A percentile compares a stretch with the other conserved stretches of the same genome.
Conservation (phyloP, 2,797 vertebrate genomes). For the Chaunax sp. region DNA sequence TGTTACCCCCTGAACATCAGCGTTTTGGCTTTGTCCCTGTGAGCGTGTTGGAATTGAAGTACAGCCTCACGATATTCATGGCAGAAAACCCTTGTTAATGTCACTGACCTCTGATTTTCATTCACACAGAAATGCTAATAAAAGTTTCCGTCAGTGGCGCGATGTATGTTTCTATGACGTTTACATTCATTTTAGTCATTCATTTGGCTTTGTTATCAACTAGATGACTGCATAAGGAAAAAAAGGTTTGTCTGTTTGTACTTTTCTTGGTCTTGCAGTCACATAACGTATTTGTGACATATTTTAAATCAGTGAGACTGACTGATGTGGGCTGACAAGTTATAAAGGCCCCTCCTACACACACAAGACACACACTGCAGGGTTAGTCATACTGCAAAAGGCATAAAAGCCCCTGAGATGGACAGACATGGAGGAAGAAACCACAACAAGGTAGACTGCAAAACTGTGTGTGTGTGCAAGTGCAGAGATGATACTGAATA, state of each 20-base stretch:
- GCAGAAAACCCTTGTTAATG: too few species aligned
- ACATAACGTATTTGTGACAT: constrained; percentile 10
- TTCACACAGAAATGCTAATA: too few species aligned
- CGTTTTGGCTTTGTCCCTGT: too few species aligned
- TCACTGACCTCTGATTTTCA: too few species aligned
- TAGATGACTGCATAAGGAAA: constrained; percentile 27
- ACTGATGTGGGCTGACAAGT: constrained; percentile 57
- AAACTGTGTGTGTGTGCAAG: constrained; percentile 5
- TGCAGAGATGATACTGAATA: neutral
- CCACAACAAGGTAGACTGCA: constrained; percentile 29
- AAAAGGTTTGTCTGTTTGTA: constrained; percentile 26
- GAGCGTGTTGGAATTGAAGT: too few species aligned
- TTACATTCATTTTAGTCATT: constrained; percentile 23
- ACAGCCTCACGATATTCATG: too few species aligned
- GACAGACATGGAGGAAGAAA: constrained; percentile 37
- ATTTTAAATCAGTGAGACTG: neutral
- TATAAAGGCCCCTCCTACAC: constrained; percentile 31
- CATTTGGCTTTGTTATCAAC: too few species aligned
- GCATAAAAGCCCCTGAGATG: constrained; percentile 55
- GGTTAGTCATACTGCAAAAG: constrained; percentile 57
- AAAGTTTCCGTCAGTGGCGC: too few species aligned
- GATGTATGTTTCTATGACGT: neutral
- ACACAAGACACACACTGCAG: constrained; percentile 11
- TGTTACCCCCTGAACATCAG: too few species aligned
- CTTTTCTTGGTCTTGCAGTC: constrained; percentile 24